A percentile compares a stretch with the other conserved stretches of the same genome.
These are phyloP conservation scores for Xerus rutilus DNA, from an alignment of 2,797 vertebrate species.

Conservation along the genomic window DNA sequence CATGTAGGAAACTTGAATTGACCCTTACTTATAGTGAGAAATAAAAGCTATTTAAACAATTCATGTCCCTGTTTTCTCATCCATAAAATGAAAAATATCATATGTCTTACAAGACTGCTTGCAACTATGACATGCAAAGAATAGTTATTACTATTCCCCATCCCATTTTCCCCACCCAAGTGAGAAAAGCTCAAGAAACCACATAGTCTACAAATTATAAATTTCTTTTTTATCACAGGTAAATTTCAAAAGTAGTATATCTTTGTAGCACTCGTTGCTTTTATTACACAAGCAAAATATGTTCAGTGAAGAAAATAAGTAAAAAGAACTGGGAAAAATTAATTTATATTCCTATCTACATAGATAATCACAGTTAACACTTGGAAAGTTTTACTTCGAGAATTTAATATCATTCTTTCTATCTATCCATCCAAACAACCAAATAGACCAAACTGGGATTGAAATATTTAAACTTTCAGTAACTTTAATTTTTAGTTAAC, in stretches of 20 bases:
- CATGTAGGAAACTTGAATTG: background rate
- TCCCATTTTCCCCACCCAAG: background rate
- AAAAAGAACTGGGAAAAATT: background rate
- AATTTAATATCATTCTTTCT: background rate
- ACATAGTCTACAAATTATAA: background rate
- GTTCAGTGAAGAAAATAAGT: background rate
- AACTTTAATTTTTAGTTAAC: slow-evolving; percentile 32
- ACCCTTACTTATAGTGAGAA: background rate
- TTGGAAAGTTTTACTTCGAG: background rate
- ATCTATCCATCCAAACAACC: background rate
- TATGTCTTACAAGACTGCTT: background rate
- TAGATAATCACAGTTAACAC: background rate
- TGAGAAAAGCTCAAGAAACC: background rate
- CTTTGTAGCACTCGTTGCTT: background rate
- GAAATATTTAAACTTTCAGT: background rate
- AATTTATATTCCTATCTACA: background rate
- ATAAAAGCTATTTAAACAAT: background rate
- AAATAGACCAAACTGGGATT: background rate
- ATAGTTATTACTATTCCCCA: background rate
- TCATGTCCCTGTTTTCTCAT: background rate
- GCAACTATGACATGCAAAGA: background rate
- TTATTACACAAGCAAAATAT: background rate
- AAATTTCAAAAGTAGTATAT: background rate
- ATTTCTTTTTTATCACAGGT: background rate
- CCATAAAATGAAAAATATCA: background rate